Evolutionary conservation across 2,113 vertebrate genomes (phyloP), one percentile per base, ranked within the genome.

Genomic region (Scomber scombrus): DNA sequence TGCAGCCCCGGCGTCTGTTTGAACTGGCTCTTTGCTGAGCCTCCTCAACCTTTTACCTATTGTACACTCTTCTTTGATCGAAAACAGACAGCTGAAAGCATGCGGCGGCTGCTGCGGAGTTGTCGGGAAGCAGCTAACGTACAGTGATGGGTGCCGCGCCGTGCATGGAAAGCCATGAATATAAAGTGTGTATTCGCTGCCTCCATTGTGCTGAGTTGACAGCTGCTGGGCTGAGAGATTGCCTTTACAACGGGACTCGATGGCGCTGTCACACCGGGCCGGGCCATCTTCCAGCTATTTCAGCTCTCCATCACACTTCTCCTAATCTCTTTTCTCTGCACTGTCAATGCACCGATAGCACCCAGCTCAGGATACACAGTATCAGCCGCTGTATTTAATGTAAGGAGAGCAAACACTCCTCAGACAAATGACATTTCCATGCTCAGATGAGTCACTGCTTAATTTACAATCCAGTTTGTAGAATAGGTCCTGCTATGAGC

Each of bases 181-280:
- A 88, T 83, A 87, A 82, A 93, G 79, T 79, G 75, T 13, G 45
- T 54, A 75, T 82, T 84, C 78, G 58, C 49, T 46, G 61, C 62
- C 57, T 82, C 80, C 47, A 62, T 89, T 93, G 90, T 91, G 91
- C 86, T 69, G 78, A 78, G 74, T 19, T 73, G 90, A 91, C 89
- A 87, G 69, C 80, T 75, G 71, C 89, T 75, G 75, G 81, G 89
- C 50, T 69, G 84, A 88, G 84, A 88, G 84, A 92, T 87, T 84
- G 85, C 71, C 19, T 9, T 26, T 78, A 62, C 75, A 87, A 66
- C 71, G 29, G 73, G 84, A 81, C 86, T 63, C 58, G 85, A 88
- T 61, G 73, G 57, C 21, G 69, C 86, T 61, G 84, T 90, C 90
- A 81, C 80, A 81, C 62, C 12, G 16, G 16, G 58, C 78, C 55